A percentile compares a stretch with the other conserved stretches of the same genome.
phyloP scores from a whole-genome alignment of 2,113 vertebrate genomes.

The Bufo bufo region DNA sequence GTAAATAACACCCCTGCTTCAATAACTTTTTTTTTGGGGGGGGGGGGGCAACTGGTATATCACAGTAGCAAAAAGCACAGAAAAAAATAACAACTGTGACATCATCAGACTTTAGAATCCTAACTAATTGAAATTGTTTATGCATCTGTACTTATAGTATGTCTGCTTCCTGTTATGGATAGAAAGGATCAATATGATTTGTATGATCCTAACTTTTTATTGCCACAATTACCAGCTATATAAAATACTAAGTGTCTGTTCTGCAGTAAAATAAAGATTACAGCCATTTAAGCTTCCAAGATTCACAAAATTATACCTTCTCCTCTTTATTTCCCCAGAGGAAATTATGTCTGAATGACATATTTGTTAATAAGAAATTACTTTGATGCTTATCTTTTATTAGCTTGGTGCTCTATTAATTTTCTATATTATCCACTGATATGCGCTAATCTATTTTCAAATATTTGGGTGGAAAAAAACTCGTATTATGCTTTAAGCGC shows the following conservation, averaged over 20 bases:
- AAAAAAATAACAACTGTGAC: no score
- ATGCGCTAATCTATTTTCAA: no score
- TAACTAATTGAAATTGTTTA: neutral
- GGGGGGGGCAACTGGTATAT: no score
- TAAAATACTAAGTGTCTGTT: conserved; percentile 16
- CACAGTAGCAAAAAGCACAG: no score
- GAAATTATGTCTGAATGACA: conserved; percentile 6
- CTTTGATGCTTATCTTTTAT: neutral
- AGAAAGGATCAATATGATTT: neutral
- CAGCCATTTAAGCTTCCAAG: neutral
- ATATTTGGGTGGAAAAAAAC: no score
- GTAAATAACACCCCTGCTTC: no score
- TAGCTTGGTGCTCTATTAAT: neutral
- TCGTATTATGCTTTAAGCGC: no score
- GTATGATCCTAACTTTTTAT: conserved; percentile 8
- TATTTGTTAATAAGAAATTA: neutral
- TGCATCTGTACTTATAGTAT: neutral
- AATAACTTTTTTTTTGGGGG: no score
- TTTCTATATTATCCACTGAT: neutral
- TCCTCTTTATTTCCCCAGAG: neutral
- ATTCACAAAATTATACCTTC: neutral
- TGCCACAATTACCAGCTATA: conserved; percentile 19
- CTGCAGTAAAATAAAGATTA: conserved; percentile 22
- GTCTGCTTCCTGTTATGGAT: neutral
- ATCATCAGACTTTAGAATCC: neutral